Evolutionary conservation across 2,888 invertebrate species (phyloP), one percentile per base, ranked within the genome.

Genomic region (Orthosia gracilis): DNA sequence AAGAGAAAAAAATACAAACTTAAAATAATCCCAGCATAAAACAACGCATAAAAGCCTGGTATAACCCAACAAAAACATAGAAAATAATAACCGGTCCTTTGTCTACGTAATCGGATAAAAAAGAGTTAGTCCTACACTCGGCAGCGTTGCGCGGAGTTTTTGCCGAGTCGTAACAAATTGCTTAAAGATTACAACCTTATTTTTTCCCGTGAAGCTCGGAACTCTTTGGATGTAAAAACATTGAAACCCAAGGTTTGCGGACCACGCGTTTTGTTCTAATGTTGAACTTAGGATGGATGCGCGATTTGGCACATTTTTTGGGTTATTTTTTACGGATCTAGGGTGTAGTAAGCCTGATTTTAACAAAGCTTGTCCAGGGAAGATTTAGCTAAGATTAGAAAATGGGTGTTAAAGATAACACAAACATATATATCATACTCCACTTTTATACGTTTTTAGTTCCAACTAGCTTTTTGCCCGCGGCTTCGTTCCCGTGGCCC

Each of bases 111-210:
- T 83, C 81, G 68, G 57, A 78, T 87, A 73, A 84, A 86, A 78
- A 70, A 73, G 82, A 80, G 76, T 78, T 81, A 59, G 73, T 70
- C 78, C 40, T 64, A 72, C 81, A 76, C 63, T 86, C 73, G 65
- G 75, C 63, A 71, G 77, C 87, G 72, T 81, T 80, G 85, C 73
- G 78, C 69, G 68, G 85, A 85, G 78, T 89, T 89, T 87, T 87
- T 80, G 78, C 77, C 58, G 72, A 73, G 69, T 80, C 71, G 79
- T 88, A 88, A 90, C 89, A 90, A 90, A 90, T 90, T 89, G 88
- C 90, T 85, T 83, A 88, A 90, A 89, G 90, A 90, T 90, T 90
- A 89, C 85, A 69, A 71, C 77, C 78, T 69, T 74, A 78, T 87
- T 85, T 86, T 84, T 86, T 76, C 67, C 72, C 61, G 57, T 50